Evolutionary conservation across 2,797 vertebrate genomes (phyloP), one percentile per base, ranked within the genome.

Genomic region (Margarornis squamiger): DNA sequence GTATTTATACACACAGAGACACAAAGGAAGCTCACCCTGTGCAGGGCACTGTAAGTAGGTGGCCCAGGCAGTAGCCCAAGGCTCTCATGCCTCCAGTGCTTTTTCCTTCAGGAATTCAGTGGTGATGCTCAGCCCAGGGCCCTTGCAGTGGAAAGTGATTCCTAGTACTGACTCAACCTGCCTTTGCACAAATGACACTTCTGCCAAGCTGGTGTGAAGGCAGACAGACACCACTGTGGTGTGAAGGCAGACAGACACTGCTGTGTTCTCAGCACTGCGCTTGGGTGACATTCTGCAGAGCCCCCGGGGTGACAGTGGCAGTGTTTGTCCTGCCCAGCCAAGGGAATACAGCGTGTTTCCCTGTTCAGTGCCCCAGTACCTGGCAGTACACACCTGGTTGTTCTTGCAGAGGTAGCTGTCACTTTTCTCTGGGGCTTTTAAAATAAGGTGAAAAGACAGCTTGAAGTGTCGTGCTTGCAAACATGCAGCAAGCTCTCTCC

Each of bases 321-420:
- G 0, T 4, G 20, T 22, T 6, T 34, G 41, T 46, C 49, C 80
- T 32, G 39, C 20, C 5, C 5, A 39, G 0, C 1, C 30, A 5
- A 13, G 27, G n/a, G 36, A 52, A 24, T 10, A 27, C 0, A 1
- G 6, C 7, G 10, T 17, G 9, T 18, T 36, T 68, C 45, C 78
- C 68, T 27, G 29, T 9, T 43, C 27, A 6, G 16, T 20, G 12
- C 19, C 61, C 24, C 48, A 32, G 27, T 1, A 16, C 3, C 5
- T 0, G 1, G 36, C 51, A 41, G 19, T 5, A 9, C 19, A 5
- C 0, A 1, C 5, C 63, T 45, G 13, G 6, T 9, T 4, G 2
- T 26, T 21, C 27, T 22, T 57, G 52, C 49, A 75, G 52, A 22
- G 32, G 30, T 3, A 57, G 26, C 41, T 52, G 45, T 5, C 14